Conservation (phyloP, 2,113 vertebrate genomes). For the Macroglossus sobrinus region DNA sequence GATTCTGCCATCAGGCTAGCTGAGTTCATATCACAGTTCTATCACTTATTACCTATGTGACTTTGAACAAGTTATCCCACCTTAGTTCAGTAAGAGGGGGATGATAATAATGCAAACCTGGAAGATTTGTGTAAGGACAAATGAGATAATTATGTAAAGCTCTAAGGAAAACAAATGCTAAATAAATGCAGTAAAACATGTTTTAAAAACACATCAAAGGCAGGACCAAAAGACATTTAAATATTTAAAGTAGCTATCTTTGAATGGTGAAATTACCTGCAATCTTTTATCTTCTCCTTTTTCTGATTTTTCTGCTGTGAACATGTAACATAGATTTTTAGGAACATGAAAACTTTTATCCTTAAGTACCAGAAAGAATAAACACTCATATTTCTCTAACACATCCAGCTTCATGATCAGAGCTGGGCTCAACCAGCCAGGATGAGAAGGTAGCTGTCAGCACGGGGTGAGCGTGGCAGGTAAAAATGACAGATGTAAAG, state of each 20-base stretch:
- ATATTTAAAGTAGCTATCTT: not conserved
- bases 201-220: not conserved
- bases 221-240: not conserved
- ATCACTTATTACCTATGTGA: accelerated
- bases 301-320: not conserved
- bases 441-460: not conserved
- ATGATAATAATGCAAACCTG: accelerated
- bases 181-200: accelerated
- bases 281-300: not conserved
- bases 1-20: accelerated
- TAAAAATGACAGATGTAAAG: not conserved
- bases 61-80: not conserved
- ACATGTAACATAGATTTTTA: accelerated
- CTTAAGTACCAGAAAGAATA: accelerated
- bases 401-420: accelerated
- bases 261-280: accelerated
- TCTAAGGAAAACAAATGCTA: accelerated
- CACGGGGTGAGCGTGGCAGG: not conserved
- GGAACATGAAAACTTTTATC: accelerated
- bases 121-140: accelerated
- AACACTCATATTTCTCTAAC: accelerated
- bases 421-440: not conserved
- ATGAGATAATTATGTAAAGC: accelerated
- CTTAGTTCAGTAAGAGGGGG: not conserved
- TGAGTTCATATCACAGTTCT: not conserved